Percentiles rank a stretch among this genome's conserved stretches.
Conservation (phyloP, 37 sponge, comb jelly and placozoan genomes). For the Beroe ovata region DNA sequence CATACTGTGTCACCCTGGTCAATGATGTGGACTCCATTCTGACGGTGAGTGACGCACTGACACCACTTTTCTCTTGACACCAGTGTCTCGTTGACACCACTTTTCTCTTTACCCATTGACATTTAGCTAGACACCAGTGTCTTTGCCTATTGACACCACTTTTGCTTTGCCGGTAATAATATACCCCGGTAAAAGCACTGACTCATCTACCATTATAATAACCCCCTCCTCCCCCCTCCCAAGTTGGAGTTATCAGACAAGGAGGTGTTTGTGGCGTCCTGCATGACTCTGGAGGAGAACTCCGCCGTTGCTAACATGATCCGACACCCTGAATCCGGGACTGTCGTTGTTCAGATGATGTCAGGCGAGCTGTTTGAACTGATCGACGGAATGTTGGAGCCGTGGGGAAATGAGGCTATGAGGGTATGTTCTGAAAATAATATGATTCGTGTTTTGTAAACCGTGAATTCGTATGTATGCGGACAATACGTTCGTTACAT, state of each 20-base stretch:
- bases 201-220: too few species aligned
- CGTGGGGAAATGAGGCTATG: conserved; percentile 40
- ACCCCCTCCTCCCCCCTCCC: background rate
- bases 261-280: conserved; percentile 52
- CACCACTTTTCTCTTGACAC: too few species aligned
- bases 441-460: too few species aligned
- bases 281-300: conserved; percentile 49
- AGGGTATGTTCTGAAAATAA: too few species aligned
- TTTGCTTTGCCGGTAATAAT: too few species aligned
- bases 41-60: conserved; percentile 27
- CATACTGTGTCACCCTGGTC: conserved; percentile 33
- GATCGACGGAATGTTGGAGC: conserved; percentile 46
- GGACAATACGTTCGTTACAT: too few species aligned
- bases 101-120: too few species aligned
- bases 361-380: conserved; percentile 71
- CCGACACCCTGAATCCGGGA: conserved; percentile 72
- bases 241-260: conserved; percentile 65
- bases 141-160: too few species aligned
- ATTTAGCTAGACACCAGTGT: too few species aligned
- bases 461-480: too few species aligned
- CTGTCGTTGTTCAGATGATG: conserved; percentile 73
- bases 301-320: conserved; percentile 33
- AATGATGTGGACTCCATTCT: conserved; percentile 32
- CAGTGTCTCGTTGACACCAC: too few species aligned
- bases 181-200: too few species aligned